Conservation (phyloP, 1,140 invertebrate genomes). For the Belonocnema kinseyi region DNA sequence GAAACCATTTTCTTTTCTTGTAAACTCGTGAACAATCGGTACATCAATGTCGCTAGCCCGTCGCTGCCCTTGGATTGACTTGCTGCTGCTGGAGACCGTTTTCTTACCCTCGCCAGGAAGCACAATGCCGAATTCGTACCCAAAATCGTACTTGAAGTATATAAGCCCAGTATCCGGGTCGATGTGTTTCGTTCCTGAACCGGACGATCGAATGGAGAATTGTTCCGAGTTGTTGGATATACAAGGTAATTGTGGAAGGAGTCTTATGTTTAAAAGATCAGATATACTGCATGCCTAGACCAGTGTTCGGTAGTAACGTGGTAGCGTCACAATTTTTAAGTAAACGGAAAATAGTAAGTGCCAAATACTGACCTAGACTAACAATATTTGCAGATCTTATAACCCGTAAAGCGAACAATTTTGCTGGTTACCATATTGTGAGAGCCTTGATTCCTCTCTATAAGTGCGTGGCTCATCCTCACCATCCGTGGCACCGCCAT, state of each 20-base stretch:
- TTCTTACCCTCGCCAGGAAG: slow-evolving; percentile 82
- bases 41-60: slow-evolving; percentile 78
- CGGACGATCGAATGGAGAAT: slow-evolving; percentile 20
- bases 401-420: not conserved
- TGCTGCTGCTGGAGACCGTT: slow-evolving; percentile 72
- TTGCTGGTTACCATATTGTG: slow-evolving; percentile 81
- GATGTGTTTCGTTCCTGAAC: slow-evolving; percentile 84
- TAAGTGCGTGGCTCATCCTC: slow-evolving; percentile 81
- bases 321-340: too few species aligned
- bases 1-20: slow-evolving; percentile 66
- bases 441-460: slow-evolving; percentile 81
- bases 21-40: slow-evolving; percentile 80
- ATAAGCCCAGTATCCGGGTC: slow-evolving; percentile 86
- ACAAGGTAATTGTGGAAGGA: too few species aligned
- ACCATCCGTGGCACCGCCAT: slow-evolving; percentile 66
- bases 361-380: too few species aligned
- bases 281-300: too few species aligned
- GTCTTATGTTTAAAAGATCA: too few species aligned
- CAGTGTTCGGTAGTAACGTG: too few species aligned
- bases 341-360: too few species aligned
- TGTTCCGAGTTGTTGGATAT: not conserved
- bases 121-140: slow-evolving; percentile 87
- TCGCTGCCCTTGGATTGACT: slow-evolving; percentile 74
- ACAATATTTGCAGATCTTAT: too few species aligned
- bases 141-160: slow-evolving; percentile 90